Conservation (phyloP, 1,140 invertebrate genomes). For the Rhynchophorus ferrugineus region DNA sequence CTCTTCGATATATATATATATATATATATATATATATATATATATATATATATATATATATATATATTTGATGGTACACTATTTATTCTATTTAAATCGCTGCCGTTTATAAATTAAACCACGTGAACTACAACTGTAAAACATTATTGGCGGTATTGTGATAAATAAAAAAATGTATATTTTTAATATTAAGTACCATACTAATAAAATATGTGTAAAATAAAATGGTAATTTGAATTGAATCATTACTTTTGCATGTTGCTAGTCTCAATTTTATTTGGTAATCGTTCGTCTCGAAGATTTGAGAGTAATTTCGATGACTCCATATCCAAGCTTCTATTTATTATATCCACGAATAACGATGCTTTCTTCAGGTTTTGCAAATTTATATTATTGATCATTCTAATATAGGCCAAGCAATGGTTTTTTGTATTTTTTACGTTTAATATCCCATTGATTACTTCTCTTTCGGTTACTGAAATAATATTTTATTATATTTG, state of each 20-base stretch:
- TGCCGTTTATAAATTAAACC: no score
- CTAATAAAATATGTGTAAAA: no score
- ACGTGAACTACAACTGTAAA: no score
- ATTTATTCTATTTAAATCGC: no score
- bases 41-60: no score
- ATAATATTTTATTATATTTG: neutral
- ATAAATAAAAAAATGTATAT: no score
- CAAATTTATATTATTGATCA: slow-evolving; percentile 96
- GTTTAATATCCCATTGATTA: slow-evolving; percentile 89
- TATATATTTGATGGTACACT: no score
- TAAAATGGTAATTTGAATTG: no score
- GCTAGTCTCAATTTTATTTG: slow-evolving; percentile 77
- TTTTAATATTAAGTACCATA: no score
- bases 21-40: no score
- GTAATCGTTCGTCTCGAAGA: slow-evolving; percentile 79
- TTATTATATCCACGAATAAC: slow-evolving; percentile 91
- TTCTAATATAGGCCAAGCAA: slow-evolving; percentile 89
- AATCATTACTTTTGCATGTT: slow-evolving; percentile 85
- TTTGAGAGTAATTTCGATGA: slow-evolving; percentile 84
- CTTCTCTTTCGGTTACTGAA: slow-evolving; percentile 93
- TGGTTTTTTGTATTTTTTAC: slow-evolving; percentile 95
- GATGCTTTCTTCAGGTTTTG: slow-evolving; percentile 90
- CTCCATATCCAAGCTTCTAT: slow-evolving; percentile 88
- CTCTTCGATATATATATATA: no score
- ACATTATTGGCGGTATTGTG: no score